These are phyloP conservation scores for Galeopsomyia nigrocyanea DNA, from an alignment of 2,888 invertebrate genomes.

Conservation along the genomic window DNA sequence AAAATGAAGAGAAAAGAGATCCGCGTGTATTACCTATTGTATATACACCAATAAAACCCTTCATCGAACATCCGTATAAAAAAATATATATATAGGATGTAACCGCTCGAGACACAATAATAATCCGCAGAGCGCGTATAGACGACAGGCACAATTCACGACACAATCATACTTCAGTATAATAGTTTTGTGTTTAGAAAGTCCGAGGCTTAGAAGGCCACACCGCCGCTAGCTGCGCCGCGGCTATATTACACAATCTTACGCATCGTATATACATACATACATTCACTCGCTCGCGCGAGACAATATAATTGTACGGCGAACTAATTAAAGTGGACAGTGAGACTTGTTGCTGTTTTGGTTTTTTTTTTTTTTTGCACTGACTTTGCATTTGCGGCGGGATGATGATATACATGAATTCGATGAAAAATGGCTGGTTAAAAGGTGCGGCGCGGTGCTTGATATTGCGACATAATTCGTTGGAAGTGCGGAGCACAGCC, in stretches of 20 bases:
- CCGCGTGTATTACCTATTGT: neutral
- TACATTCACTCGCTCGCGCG: neutral
- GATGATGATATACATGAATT: too few relatives aligned
- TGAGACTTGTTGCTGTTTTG: too few relatives aligned
- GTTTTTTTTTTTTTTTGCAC: too few relatives aligned
- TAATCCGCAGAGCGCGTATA: conserved; percentile 11
- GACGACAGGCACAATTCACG: conserved; percentile 7
- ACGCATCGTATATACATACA: conserved; percentile 6
- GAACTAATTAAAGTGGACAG: neutral
- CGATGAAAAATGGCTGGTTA: too few relatives aligned
- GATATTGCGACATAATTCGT: too few relatives aligned
- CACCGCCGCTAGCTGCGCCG: too few relatives aligned
- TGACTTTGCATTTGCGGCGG: too few relatives aligned
- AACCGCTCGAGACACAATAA: conserved; percentile 36
- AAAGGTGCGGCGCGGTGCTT: too few relatives aligned
- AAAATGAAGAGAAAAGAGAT: conserved; percentile 6
- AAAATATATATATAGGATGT: conserved; percentile 31
- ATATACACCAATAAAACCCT: conserved; percentile 1
- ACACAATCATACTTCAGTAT: conserved; percentile 1
- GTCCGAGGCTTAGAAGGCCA: conserved; percentile 57
- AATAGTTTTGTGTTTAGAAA: conserved; percentile 60
- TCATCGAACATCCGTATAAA: too few relatives aligned
- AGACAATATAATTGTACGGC: neutral
- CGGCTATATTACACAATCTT: conserved; percentile 39
- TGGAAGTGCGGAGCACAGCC: too few relatives aligned